Conservation (phyloP, 2,113 vertebrate genomes). For the Gymnorhina tibicen region DNA sequence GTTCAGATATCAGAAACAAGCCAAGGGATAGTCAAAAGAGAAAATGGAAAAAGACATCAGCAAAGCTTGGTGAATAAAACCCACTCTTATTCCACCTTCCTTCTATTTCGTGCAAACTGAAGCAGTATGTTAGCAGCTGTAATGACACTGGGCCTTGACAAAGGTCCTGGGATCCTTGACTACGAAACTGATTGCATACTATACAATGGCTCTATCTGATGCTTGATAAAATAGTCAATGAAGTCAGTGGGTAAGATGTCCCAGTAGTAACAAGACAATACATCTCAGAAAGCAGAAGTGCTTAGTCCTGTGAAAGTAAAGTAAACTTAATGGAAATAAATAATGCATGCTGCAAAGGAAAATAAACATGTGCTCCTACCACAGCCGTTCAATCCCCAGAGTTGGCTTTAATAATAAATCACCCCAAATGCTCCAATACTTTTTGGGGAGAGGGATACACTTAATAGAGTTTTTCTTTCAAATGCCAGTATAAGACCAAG, state of each 20-base stretch:
- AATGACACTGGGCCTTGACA: neutral
- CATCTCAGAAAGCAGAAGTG: neutral
- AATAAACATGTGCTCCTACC: neutral
- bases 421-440: neutral
- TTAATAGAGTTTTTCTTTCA: neutral
- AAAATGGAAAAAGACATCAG: neutral
- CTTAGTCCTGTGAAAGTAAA: neutral
- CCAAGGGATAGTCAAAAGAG: neutral
- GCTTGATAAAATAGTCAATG: neutral
- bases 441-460: neutral
- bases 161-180: neutral
- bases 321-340: conserved; percentile 25
- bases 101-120: neutral
- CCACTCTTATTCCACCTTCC: neutral
- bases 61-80: neutral
- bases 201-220: neutral
- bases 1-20: neutral
- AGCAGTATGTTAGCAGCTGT: neutral
- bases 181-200: neutral
- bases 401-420: neutral
- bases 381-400: neutral
- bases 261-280: neutral
- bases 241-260: neutral
- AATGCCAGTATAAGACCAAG: neutral
- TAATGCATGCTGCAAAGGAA: neutral